Percentiles rank a stretch among this genome's conserved stretches.
These are phyloP conservation scores for Sebastes cheni DNA, from an alignment of 2,797 vertebrate genomes.

Conservation along the genomic window DNA sequence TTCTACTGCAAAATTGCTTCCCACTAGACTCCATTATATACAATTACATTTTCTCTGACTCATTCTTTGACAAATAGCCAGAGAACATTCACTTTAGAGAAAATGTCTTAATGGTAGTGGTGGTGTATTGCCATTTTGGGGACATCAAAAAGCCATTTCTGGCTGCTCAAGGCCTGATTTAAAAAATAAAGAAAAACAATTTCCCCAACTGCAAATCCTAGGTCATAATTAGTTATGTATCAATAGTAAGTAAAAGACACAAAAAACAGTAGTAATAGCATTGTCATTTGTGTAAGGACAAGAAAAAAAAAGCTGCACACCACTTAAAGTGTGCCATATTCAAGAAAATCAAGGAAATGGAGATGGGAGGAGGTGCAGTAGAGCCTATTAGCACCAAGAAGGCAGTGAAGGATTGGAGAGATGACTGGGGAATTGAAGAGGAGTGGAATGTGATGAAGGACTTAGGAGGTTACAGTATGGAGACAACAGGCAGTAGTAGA, in stretches of 20 bases:
- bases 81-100: background rate
- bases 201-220: background rate
- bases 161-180: background rate
- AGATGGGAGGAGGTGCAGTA: background rate
- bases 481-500: too few species aligned
- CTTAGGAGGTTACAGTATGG: too few species aligned
- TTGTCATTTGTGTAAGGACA: background rate
- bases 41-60: background rate
- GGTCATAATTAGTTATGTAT: background rate
- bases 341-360: background rate
- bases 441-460: too few species aligned
- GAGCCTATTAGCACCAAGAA: too few species aligned
- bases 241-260: background rate
- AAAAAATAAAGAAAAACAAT: background rate
- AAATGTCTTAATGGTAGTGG: background rate
- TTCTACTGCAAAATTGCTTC: background rate
- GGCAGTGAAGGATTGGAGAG: too few species aligned
- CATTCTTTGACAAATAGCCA: background rate
- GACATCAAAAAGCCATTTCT: background rate
- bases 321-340: background rate
- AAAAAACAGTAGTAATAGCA: background rate
- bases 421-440: too few species aligned
- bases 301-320: background rate
- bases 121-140: background rate
- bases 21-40: background rate